Evolutionary conservation across 2,113 vertebrate genomes (phyloP).

Genomic region (Osmerus eperlanus): DNA sequence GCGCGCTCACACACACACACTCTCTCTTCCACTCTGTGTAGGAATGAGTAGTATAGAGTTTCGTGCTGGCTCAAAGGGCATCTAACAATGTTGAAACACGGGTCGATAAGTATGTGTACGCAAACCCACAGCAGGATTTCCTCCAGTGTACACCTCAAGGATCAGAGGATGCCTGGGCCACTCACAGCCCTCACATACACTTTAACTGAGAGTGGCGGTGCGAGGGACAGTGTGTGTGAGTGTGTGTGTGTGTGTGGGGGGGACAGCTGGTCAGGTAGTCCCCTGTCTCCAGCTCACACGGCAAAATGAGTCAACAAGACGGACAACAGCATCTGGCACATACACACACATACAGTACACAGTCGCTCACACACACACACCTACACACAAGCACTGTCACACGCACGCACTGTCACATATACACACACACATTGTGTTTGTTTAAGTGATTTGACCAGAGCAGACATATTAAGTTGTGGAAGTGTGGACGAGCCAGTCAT

Average conservation of each 20-base stretch:
- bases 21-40: not conserved
- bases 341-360: not conserved
- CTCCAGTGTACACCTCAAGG: not conserved
- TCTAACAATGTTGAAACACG: not conserved
- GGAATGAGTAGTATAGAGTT: not conserved
- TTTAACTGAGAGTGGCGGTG: not conserved
- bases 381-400: not conserved
- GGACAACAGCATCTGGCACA: conserved; percentile 14
- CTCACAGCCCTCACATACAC: not conserved
- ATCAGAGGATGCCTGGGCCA: not conserved
- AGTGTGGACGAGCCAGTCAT: too few species aligned
- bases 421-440: not conserved
- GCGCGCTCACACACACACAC: not conserved
- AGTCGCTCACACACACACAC: not conserved
- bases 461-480: too few species aligned
- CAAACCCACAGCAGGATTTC: not conserved
- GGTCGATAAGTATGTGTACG: not conserved
- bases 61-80: not conserved
- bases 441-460: not conserved
- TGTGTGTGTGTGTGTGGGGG: not conserved
- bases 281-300: not conserved
- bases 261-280: not conserved
- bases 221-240: not conserved
- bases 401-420: not conserved
- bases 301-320: conserved; percentile 2